Conservation (phyloP, 2,797 vertebrate species). For the Rachycentron canadum region DNA sequence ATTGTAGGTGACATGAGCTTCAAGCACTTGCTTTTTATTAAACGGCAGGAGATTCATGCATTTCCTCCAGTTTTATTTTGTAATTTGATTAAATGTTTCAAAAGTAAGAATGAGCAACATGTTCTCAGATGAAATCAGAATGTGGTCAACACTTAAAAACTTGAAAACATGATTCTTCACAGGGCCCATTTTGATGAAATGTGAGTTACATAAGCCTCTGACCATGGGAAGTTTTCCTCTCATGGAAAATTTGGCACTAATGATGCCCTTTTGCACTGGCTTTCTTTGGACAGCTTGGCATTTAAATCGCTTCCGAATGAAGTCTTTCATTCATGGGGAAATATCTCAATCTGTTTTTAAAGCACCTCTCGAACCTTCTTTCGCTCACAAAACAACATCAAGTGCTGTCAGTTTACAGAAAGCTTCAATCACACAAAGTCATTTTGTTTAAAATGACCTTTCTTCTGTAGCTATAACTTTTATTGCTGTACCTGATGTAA, state of each 20-base stretch:
- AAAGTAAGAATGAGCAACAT: constrained; percentile 38
- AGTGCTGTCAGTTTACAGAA: constrained; percentile 25
- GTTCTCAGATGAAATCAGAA: constrained; percentile 45
- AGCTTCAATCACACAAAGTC: constrained; percentile 11
- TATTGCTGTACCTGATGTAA: not conserved
- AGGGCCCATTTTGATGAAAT: constrained; percentile 41
- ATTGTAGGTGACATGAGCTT: constrained; percentile 22
- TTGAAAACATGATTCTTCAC: constrained; percentile 28
- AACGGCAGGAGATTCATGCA: constrained; percentile 13
- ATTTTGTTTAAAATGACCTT: constrained; percentile 38
- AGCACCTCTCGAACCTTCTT: constrained; percentile 18
- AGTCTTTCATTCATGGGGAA: constrained; percentile 32
- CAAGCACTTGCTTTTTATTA: constrained; percentile 46
- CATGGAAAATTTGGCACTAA: constrained; percentile 74
- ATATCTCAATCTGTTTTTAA: constrained; percentile 57
- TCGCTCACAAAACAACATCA: constrained; percentile 24
- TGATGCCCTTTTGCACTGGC: constrained; percentile 53
- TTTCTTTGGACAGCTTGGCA: constrained; percentile 62
- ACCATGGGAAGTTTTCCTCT: constrained; percentile 70
- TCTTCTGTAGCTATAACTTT: constrained; percentile 16
- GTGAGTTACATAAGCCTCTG: constrained; percentile 60
- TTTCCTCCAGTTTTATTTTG: constrained; percentile 18
- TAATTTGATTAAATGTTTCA: constrained; percentile 51
- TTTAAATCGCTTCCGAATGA: constrained; percentile 72
- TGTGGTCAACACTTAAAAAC: constrained; percentile 24